Base-by-base conservation (phyloP, 2,888 invertebrate species). In the Parapristionchus giblindavisi region DNA sequence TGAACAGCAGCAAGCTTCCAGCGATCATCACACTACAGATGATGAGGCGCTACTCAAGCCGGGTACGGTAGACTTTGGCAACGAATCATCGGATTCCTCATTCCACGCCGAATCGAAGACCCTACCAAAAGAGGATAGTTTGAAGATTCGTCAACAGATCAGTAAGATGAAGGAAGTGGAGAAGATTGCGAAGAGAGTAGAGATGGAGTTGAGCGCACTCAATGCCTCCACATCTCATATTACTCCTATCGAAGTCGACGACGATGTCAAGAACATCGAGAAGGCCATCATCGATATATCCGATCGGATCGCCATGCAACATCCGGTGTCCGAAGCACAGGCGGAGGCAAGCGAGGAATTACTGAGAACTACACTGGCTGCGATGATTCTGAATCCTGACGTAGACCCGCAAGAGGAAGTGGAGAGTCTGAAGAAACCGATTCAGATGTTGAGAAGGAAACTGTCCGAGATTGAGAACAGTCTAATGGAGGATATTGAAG, bases 341-440 rank as follows among this genome's bases (percentile, higher is more conserved):
- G 84, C 82, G 14, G 81, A 85, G 51, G 85, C 81, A 4, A 87
- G 79, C 36, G 85, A 87, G 72, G 86, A 87, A 74, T 76, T 84
- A 34, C 73, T 87, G 36, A 32, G 85, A 48, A 81, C 83, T 27
- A 78, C 82, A 0, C 77, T 87, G 6, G 87, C 86, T 2, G 82
- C 85, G 36, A 83, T 85, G 82, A 87, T 87, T 61, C 71, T 86
- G 56, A 87, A 86, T 52, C 79, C 84, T 38, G 58, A 75, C 11
- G 27, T 32, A 29, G 48, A 60, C 32, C 48, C 60, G 1, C 21
- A 34, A 60, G 78, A 77, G 36, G 77, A 54, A 36, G 81, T 79
- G 1, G 79, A 81, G 14, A 76, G 73, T n/a, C 77, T 84, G 63
- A 76, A 70, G 75, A 79, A 77, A n/a, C 84, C 80, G 43, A 86